Conservation (phyloP, 2,888 invertebrate genomes). For the Heliconius cydno region DNA sequence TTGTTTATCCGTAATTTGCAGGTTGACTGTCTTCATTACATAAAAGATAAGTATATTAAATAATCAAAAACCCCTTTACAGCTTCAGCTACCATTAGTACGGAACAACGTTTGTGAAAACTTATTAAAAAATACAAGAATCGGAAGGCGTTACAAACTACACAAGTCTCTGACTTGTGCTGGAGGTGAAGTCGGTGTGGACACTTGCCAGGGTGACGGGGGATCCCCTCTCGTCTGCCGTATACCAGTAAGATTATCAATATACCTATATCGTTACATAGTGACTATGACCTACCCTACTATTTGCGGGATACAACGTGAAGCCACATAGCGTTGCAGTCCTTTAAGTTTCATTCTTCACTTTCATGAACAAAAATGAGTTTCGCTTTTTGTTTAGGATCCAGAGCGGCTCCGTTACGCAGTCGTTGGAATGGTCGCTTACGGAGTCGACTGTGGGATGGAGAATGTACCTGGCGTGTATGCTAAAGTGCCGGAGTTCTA, state of each 20-base stretch:
- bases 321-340: neutral
- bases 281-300: neutral
- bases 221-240: slow-evolving; percentile 90
- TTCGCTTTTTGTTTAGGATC: too few species aligned
- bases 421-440: slow-evolving; percentile 44
- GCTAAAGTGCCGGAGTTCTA: slow-evolving; percentile 44
- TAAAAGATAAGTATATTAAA: neutral
- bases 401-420: too few species aligned
- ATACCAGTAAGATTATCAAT: slow-evolving; percentile 29
- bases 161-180: slow-evolving; percentile 90
- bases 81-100: neutral
- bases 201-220: slow-evolving; percentile 89
- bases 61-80: neutral
- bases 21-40: too few species aligned
- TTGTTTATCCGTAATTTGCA: too few species aligned
- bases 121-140: slow-evolving; percentile 86
- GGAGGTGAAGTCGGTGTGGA: slow-evolving; percentile 89
- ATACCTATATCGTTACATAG: too few species aligned
- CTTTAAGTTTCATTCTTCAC: too few species aligned
- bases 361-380: too few species aligned
- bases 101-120: slow-evolving; percentile 60
- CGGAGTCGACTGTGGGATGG: slow-evolving; percentile 44
- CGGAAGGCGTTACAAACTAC: slow-evolving; percentile 85
- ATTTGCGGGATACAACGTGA: neutral
- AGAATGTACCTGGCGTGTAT: slow-evolving; percentile 45